Conservation (phyloP, 2,888 invertebrate genomes). For the Sminthurinus aureus region DNA sequence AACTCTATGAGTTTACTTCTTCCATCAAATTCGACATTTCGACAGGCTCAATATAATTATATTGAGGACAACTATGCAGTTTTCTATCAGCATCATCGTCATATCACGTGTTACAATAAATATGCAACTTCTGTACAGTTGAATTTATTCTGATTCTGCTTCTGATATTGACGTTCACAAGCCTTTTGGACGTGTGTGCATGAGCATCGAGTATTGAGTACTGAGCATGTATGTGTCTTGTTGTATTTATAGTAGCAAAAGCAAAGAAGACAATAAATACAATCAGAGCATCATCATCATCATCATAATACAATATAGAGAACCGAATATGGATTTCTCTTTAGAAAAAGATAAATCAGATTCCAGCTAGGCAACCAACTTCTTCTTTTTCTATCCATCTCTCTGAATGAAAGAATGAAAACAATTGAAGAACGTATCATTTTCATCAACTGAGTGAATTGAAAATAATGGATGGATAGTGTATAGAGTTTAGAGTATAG, state of each 20-base stretch:
- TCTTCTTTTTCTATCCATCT: not conserved
- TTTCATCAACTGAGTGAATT: slow-evolving; percentile 40
- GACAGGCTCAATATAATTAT: no score
- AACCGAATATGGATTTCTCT: slow-evolving; percentile 25
- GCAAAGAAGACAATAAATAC: slow-evolving; percentile 32
- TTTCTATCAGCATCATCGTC: no score
- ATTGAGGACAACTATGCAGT: no score
- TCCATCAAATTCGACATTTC: no score
- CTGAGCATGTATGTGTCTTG: not conserved
- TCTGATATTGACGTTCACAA: not conserved
- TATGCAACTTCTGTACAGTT: no score
- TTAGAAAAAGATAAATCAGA: slow-evolving; percentile 43
- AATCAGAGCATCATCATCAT: slow-evolving; percentile 6
- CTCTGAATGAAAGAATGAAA: slow-evolving; percentile 32
- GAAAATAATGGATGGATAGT: slow-evolving; percentile 21
- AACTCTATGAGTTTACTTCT: no score
- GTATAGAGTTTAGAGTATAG: slow-evolving; percentile 6
- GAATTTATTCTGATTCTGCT: not conserved
- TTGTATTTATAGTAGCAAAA: slow-evolving; percentile 10
- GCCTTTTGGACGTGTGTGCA: not conserved
- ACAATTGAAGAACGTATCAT: slow-evolving; percentile 45
- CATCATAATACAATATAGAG: no score
- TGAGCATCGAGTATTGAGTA: no score
- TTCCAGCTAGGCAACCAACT: slow-evolving; percentile 40
- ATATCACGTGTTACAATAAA: no score